Conservation (phyloP, 2,113 vertebrate species). For the Mohoua ochrocephala region DNA sequence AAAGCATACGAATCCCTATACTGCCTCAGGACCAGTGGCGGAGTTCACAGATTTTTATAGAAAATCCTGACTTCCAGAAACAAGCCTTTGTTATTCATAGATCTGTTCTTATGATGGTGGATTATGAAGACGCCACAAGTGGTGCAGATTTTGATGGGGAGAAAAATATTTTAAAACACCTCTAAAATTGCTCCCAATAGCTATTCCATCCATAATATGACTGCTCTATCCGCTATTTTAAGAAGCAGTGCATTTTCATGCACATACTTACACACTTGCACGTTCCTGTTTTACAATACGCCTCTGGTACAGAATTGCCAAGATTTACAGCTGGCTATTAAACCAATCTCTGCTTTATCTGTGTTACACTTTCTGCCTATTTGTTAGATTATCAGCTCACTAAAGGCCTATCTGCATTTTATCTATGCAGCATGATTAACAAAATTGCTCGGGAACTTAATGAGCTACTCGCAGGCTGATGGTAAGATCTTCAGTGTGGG, state of each 20-base stretch:
- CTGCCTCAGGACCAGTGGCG: not conserved
- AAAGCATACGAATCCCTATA: not conserved
- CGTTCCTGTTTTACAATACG: not conserved
- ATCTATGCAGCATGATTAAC: slow-evolving; percentile 25
- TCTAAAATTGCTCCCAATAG: slow-evolving; percentile 5
- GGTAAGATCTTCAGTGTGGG: not conserved
- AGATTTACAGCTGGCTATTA: slow-evolving; percentile 58
- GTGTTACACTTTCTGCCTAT: slow-evolving; percentile 51
- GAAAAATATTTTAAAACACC: slow-evolving; percentile 27
- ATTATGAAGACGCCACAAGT: not conserved
- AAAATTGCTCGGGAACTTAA: slow-evolving; percentile 38
- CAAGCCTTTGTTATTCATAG: not conserved
- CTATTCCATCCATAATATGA: not conserved
- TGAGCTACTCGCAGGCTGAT: not conserved
- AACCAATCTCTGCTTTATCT: slow-evolving; percentile 21
- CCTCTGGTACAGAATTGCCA: slow-evolving; percentile 15
- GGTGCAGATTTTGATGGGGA: not conserved
- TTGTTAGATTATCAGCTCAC: slow-evolving; percentile 51
- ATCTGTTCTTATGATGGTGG: not conserved
- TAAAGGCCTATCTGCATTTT: slow-evolving; percentile 54
- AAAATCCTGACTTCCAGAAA: not conserved
- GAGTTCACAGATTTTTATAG: not conserved
- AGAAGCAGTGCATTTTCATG: slow-evolving; percentile 5
- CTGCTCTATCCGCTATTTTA: slow-evolving; percentile 23
- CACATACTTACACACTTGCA: not conserved